Base-by-base conservation (phyloP, 2,113 vertebrate genomes). In the Lophura nycthemera region DNA sequence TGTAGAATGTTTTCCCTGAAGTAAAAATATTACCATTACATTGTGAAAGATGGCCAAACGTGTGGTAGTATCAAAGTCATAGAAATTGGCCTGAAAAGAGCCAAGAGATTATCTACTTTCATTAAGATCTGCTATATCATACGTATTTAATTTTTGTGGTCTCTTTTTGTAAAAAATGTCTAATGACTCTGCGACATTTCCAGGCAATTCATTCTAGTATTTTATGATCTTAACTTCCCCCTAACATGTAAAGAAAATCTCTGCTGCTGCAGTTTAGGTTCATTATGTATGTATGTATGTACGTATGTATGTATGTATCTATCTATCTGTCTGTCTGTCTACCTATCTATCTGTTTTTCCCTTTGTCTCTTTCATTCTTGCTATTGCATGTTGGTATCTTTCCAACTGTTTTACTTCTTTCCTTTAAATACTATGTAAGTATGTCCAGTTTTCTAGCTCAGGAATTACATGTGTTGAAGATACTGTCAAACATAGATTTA, bases 201-300 rank as follows among this genome's bases (percentile, higher is more conserved):
- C 0, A 0, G 24, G 27, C 13, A 30, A 27, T 2, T 1, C 6
- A 30, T 72, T 76, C 19, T 17, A 22, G 15, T 13, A 48, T 54
- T 65, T 43, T 69, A 66, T 5, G 18, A 59, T 63, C 36, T 11
- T 34, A 82, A 73, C 1, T 9, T 60, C 66, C 57, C 22, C 9
- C 27, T 29, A 34, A 5, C 3, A 19, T 67, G 30, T 43, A 12
- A 81, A 78, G 7, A 38, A 3, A 43, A 48, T 67, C 22, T 52
- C 12, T 47, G 2, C 63, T 52, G 14, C 27, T 86, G 11, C 8
- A 69, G 14, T 11, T 83, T 66, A 74, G 6, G 21, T 71, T 73
- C 27, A 19, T 83, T 85, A 27, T 79, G 50, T 64, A 2, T 40
- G 18, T 32, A 5, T 59, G 47, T 84, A 27, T 79, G 57, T 69